These are phyloP conservation scores for Macaria notata DNA, from an alignment of 2,888 invertebrate species.

Conservation along the genomic window DNA sequence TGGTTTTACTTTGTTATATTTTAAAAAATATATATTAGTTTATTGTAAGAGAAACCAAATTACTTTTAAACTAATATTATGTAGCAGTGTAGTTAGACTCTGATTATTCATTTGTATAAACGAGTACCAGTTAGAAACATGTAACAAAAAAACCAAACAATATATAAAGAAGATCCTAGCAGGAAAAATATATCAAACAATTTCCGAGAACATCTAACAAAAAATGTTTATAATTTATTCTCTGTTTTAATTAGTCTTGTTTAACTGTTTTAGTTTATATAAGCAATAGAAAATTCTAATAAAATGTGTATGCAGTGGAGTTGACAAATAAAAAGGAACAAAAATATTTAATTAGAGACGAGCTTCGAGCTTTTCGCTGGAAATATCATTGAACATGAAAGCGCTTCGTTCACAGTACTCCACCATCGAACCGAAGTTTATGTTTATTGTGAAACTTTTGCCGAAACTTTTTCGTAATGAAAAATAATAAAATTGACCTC, in stretches of 20 bases:
- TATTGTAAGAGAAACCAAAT: no score
- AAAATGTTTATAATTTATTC: background rate
- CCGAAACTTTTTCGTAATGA: constrained; percentile 10
- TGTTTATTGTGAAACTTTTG: constrained; percentile 22
- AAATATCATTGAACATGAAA: constrained; percentile 38
- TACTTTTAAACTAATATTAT: no score
- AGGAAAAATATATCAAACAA: no score
- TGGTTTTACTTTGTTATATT: no score
- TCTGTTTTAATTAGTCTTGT: constrained; percentile 31
- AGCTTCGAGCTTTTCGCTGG: constrained; percentile 38
- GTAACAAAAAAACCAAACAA: no score
- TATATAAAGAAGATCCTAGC: no score
- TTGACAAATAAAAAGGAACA: constrained; percentile 38
- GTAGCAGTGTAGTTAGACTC: no score
- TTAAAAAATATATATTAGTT: no score
- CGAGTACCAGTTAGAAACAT: no score
- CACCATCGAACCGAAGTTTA: constrained; percentile 28
- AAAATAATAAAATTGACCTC: constrained; percentile 9
- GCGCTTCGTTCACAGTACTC: constrained; percentile 27
- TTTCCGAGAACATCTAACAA: background rate
- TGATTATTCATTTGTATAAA: no score
- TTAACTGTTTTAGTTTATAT: no score
- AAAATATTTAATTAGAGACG: constrained; percentile 50
- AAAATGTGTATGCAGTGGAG: constrained; percentile 46
- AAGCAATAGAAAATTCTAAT: constrained; percentile 49